Percentiles rank a stretch among this genome's conserved stretches.
These are phyloP conservation scores for Tanypteryx hageni DNA, from an alignment of 2,888 invertebrate genomes.

Conservation along the genomic window DNA sequence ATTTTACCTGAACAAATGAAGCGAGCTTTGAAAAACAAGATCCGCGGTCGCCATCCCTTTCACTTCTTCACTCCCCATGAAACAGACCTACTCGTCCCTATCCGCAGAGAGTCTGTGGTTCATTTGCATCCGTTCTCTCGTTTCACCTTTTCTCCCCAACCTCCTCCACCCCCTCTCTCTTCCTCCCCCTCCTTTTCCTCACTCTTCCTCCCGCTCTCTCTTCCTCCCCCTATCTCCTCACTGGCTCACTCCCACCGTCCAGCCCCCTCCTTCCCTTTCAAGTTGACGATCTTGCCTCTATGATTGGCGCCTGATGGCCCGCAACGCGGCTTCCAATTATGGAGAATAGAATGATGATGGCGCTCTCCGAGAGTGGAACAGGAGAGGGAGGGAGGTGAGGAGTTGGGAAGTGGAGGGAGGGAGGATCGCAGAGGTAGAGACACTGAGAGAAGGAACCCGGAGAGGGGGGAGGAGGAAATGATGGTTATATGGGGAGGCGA, in stretches of 20 bases:
- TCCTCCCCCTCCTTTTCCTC: background rate
- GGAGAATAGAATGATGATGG: constrained; percentile 11
- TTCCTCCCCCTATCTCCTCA: background rate
- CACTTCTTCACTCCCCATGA: background rate
- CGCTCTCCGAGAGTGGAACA: background rate
- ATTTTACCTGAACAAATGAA: background rate
- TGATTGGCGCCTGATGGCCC: constrained; percentile 13
- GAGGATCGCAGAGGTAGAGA: background rate
- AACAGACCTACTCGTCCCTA: background rate
- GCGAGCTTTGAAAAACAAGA: background rate
- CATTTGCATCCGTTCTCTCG: background rate
- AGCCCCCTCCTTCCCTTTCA: background rate
- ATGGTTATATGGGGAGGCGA: background rate
- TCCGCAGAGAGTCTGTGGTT: background rate
- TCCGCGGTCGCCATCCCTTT: background rate
- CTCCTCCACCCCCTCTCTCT: background rate
- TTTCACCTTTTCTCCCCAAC: background rate
- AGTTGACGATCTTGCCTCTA: background rate
- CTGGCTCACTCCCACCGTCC: background rate
- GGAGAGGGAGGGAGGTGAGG: background rate
- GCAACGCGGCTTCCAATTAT: constrained; percentile 2
- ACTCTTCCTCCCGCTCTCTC: background rate
- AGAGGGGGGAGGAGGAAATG: background rate
- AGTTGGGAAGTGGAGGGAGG: background rate
- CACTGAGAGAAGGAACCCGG: background rate